Conservation (phyloP, 2,888 invertebrate genomes). For the Leptinotarsa rubiginosa region DNA sequence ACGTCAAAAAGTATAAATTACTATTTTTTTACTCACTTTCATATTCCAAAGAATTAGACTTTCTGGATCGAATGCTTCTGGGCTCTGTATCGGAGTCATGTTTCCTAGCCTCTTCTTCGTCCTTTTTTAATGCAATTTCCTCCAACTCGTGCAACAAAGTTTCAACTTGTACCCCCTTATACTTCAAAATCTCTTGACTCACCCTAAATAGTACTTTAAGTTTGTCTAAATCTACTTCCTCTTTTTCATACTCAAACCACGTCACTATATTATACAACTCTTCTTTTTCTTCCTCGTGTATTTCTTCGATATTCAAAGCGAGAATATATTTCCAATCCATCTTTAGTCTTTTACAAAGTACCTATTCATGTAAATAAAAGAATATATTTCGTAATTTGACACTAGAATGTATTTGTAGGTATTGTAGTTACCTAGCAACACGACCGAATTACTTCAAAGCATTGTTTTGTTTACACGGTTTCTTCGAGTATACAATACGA, state of each 20-base stretch:
- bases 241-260: conserved; percentile 72
- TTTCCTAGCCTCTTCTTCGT: conserved; percentile 64
- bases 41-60: conserved; percentile 56
- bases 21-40: conserved; percentile 62
- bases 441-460: neutral
- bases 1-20: neutral
- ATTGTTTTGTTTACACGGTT: neutral
- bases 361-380: neutral
- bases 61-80: conserved; percentile 59
- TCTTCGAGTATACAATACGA: no score
- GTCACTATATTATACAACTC: conserved; percentile 73
- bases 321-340: conserved; percentile 73
- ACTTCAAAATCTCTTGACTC: conserved; percentile 76
- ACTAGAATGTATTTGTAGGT: neutral
- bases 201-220: conserved; percentile 71
- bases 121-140: conserved; percentile 67
- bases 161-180: conserved; percentile 76
- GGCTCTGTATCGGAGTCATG: conserved; percentile 60
- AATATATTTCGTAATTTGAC: neutral
- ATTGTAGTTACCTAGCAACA: conserved; percentile 1
- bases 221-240: conserved; percentile 71
- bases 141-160: conserved; percentile 69
- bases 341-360: conserved; percentile 51
- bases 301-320: conserved; percentile 69
- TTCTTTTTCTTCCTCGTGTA: conserved; percentile 74